These are phyloP conservation scores for Galeopterus variegatus DNA, from an alignment of 2,113 vertebrate species.

Conservation along the genomic window DNA sequence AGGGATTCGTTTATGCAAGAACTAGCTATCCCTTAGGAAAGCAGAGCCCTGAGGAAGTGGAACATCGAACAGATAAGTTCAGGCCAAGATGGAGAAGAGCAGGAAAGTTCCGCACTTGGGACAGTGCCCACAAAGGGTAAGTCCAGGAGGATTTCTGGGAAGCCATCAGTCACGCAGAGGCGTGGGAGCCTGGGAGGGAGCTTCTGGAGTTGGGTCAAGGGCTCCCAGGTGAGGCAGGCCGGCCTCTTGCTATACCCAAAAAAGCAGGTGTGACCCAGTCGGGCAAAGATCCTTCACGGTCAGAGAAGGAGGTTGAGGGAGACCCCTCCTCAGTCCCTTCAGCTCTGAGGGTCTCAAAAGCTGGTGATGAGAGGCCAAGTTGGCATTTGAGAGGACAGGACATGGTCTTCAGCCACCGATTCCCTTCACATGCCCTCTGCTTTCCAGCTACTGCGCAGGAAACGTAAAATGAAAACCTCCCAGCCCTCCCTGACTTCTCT, in stretches of 20 bases:
- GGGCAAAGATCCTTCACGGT: background rate
- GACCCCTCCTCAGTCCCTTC: background rate
- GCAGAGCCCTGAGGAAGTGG: background rate
- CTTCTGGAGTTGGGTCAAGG: background rate
- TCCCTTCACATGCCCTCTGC: background rate
- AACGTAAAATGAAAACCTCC: background rate
- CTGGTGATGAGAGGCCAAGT: background rate
- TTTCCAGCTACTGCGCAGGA: background rate
- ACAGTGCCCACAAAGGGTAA: background rate
- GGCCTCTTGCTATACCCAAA: background rate
- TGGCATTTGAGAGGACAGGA: background rate
- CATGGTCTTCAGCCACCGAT: background rate
- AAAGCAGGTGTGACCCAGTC: background rate
- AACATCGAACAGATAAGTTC: background rate
- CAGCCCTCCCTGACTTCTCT: background rate
- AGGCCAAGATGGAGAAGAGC: background rate
- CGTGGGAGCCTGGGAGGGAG: background rate
- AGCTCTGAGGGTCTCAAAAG: background rate
- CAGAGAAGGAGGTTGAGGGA: background rate
- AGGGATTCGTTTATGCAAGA: background rate
- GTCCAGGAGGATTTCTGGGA: background rate
- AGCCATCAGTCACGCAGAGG: fast-evolving
- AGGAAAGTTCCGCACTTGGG: background rate
- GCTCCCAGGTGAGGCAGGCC: background rate
- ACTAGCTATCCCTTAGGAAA: background rate